Evolutionary conservation across 2,888 invertebrate genomes (phyloP).

Genomic region (Orthosia gracilis): DNA sequence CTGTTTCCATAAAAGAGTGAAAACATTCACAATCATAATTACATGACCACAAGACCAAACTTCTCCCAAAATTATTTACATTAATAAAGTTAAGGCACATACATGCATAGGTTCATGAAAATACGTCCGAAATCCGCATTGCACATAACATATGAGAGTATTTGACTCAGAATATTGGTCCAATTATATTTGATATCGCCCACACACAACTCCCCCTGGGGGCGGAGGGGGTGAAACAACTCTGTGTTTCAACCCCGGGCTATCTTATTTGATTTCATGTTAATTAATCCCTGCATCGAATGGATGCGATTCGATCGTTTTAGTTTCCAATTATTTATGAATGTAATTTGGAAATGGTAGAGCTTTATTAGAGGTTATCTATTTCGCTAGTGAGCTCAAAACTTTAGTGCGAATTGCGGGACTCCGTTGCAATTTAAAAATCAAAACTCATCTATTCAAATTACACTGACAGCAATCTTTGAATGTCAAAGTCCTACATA

Average conservation of each 20-base stretch:
- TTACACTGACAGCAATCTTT: too few relatives aligned
- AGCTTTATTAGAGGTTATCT: neutral
- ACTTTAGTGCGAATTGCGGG: neutral
- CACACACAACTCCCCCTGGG: slow-evolving; percentile 10
- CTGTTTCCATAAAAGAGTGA: neutral
- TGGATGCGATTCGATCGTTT: slow-evolving; percentile 40
- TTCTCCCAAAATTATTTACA: neutral
- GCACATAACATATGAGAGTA: slow-evolving; percentile 28
- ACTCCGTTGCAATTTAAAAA: neutral
- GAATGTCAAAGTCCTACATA: too few relatives aligned
- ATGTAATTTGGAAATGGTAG: slow-evolving; percentile 3
- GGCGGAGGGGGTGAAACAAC: neutral
- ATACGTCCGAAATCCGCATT: slow-evolving; percentile 4
- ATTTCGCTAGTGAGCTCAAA: neutral
- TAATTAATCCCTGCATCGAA: slow-evolving; percentile 53
- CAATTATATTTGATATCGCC: slow-evolving; percentile 52
- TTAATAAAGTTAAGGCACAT: neutral
- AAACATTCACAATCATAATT: neutral
- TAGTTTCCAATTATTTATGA: slow-evolving; percentile 45
- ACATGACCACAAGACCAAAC: neutral
- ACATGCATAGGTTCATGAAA: neutral
- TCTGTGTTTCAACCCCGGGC: slow-evolving; percentile 14
- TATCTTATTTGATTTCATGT: slow-evolving; percentile 58
- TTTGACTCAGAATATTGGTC: slow-evolving; percentile 44
- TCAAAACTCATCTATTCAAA: too few relatives aligned